Evolutionary conservation across 2,113 vertebrate genomes (phyloP).

Genomic region (Sisor rabdophorus): DNA sequence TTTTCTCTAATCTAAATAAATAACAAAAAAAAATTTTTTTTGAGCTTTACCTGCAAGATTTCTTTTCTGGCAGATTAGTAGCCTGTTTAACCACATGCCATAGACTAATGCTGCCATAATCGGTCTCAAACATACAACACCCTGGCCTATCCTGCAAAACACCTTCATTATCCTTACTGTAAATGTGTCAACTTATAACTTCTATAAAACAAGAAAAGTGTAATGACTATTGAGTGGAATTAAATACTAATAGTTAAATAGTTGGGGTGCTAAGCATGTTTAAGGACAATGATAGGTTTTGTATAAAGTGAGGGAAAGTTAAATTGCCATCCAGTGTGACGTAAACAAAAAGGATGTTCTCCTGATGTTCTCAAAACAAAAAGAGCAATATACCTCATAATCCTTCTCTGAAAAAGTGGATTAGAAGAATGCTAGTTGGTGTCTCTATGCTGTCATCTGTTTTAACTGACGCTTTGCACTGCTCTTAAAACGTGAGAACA

Average conservation of each 20-base stretch:
- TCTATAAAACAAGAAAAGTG: background rate
- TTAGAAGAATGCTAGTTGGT: background rate
- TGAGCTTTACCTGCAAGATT: background rate
- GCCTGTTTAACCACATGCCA: slow-evolving; percentile 16
- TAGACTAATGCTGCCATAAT: slow-evolving; percentile 5
- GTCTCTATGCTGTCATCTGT: background rate
- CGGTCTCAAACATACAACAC: slow-evolving; percentile 40
- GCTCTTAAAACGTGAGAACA: background rate
- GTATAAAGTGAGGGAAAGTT: background rate
- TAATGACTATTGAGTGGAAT: background rate
- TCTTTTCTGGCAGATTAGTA: background rate
- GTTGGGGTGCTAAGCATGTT: background rate
- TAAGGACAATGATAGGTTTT: background rate
- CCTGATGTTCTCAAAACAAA: too few species aligned
- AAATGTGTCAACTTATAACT: slow-evolving; percentile 39
- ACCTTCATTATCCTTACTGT: slow-evolving; percentile 21
- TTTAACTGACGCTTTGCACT: background rate
- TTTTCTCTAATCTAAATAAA: slow-evolving; percentile 25
- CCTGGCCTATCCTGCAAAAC: slow-evolving; percentile 53
- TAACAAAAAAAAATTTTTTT: background rate
- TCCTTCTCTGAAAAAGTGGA: background rate
- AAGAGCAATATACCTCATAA: background rate
- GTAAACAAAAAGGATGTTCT: too few species aligned
- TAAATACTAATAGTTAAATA: too few species aligned
- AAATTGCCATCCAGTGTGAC: background rate